These are phyloP conservation scores for Balaeniceps rex DNA, from an alignment of 2,113 vertebrate species.

Conservation along the genomic window DNA sequence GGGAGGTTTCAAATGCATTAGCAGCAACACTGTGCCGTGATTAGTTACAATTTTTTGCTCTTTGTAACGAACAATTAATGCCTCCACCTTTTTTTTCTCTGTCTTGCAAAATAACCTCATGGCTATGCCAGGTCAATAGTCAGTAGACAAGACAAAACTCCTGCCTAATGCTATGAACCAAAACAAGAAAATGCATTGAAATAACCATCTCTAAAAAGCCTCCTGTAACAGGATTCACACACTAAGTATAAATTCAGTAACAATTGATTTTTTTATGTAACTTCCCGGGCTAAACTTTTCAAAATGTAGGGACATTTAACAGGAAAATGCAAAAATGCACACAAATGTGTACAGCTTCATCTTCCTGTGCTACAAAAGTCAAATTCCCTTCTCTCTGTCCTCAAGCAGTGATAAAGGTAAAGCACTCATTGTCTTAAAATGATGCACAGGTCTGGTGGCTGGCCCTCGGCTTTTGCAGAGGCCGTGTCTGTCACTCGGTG, in stretches of 20 bases:
- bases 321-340: neutral
- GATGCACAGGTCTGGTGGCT: neutral
- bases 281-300: neutral
- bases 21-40: neutral
- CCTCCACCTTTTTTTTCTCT: neutral
- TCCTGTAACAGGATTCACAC: neutral
- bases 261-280: neutral
- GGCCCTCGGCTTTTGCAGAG: neutral
- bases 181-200: neutral
- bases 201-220: neutral
- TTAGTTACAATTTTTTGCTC: slow-evolving; percentile 2
- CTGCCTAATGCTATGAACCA: neutral
- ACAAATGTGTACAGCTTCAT: neutral
- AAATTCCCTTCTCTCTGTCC: neutral
- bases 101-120: neutral
- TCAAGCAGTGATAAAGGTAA: neutral
- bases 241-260: neutral
- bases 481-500: accelerated
- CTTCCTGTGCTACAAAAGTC: neutral
- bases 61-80: slow-evolving; percentile 28
- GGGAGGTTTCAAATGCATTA: slow-evolving; percentile 32
- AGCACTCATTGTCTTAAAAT: neutral
- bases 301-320: neutral
- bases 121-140: neutral
- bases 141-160: neutral